Evolutionary conservation across 2,797 vertebrate species (phyloP), one percentile per base, ranked within the genome.

Genomic region (Trichosurus vulpecula): DNA sequence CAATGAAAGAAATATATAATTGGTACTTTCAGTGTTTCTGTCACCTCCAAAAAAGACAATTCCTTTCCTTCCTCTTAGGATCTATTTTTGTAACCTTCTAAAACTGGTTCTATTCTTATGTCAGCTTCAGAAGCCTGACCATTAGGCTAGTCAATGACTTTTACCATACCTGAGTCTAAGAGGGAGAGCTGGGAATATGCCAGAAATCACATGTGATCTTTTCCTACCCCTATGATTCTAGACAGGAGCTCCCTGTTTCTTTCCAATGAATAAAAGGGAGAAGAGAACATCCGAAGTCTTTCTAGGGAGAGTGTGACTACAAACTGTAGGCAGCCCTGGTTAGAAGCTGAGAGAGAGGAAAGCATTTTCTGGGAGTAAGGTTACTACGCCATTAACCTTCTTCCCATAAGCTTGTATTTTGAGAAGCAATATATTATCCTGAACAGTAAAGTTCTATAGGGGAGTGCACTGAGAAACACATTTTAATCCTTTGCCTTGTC

Each of bases 291-390:
- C 16, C 54, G 3, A 31, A 35, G 53, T 13, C 8, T 54, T 74
- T 57, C 55, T 55, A 5, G 25, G 90, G 47, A 54, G 4, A 1
- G 47, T 29, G 2, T n/a, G n/a, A 16, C 90, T 12, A 51, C 29
- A 89, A 47, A 35, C 22, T 0, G 31, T 16, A 0, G 30, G 0
- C 30, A n/a, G 53, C 51, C 1, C 0, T 10, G 1, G 22, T 11
- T 54, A 6, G 3, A 41, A 29, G 6, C 25, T 74, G 31, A 54
- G 74, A 35, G 31, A 58, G 56, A 90, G 6, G 56, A 66, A 22
- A 56, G 13, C 0, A 2, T 29, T 19, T 14, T 13, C 14, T 25
- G 0, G 6, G n/a, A 9, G 8, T 52, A 74, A 92, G 0, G 3
- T 66, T 92, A 1, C 29, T 53, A 47, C 30, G 81, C 74, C 9